Base-by-base conservation (phyloP, 2,797 vertebrate genomes). In the Pipistrellus pipistrellus region DNA sequence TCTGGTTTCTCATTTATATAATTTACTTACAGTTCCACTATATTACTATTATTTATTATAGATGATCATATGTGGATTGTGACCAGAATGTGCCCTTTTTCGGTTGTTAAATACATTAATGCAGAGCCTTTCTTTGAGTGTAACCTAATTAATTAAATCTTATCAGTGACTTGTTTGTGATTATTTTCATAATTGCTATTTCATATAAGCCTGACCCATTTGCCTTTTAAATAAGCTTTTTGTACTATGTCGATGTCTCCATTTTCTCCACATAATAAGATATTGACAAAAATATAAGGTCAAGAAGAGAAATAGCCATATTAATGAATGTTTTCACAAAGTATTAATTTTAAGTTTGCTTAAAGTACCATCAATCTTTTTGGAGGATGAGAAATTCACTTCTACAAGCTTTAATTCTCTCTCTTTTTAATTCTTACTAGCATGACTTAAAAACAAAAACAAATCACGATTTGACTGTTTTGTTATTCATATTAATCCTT, bases 131-230 rank as follows among this genome's bases (percentile, higher is more conserved):
- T 94, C 18, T 91, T 91, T 81, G 46, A 15, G 41, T 59, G 57
- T 75, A 85, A 84, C 25, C 55, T 95, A 96, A 93, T 93, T 95
- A 95, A 96, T 88, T 92, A 94, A 94, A 76, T 91, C 72, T 88
- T 92, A 44, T 93, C 38, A 85, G 6, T 75, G 44, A 78, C 30
- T 90, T 93, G 32, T 57, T 96, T 84, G 15, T 85, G 59, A 92
- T 91, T 62, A 72, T 91, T 96, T 95, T 91, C 59, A 84, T 91
- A 90, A 93, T 72, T 93, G 81, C 6, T 90, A 51, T 88, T 92
- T 94, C 51, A 93, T 84, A 88, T 14, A 91, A 86, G 57, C 8
- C 27, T 93, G 53, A 88, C 21, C 69, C 18, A 93, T 75, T 93
- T 96, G 44, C 21, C 77, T 95, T 90, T 95, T 90, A 94, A 91